These are phyloP conservation scores for Abramis brama DNA, from an alignment of 2,113 vertebrate species.

Conservation along the genomic window DNA sequence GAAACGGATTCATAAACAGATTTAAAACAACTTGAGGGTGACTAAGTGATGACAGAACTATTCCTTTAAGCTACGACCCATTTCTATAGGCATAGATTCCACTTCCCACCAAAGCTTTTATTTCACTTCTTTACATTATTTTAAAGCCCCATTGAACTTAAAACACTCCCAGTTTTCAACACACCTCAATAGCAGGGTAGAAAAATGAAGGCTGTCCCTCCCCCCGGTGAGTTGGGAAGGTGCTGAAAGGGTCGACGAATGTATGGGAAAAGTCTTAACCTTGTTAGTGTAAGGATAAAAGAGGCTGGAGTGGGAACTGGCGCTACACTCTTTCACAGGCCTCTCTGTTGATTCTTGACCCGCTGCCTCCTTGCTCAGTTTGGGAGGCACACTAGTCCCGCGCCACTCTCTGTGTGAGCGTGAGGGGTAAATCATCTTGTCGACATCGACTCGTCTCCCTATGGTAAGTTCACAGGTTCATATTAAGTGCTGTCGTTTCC, in stretches of 20 bases:
- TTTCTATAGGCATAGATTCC: neutral
- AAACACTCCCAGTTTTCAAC: conserved; percentile 40
- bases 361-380: conserved; percentile 17
- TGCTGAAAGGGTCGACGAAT: conserved; percentile 33
- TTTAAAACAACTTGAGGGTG: neutral
- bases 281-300: conserved; percentile 41
- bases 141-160: neutral
- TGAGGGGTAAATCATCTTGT: conserved; percentile 54
- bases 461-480: conserved; percentile 48
- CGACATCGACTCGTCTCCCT: conserved; percentile 33
- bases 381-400: conserved; percentile 23
- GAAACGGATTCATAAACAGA: neutral
- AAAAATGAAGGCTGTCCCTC: conserved; percentile 28
- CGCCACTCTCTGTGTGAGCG: conserved; percentile 22
- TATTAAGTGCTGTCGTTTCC: conserved; percentile 27
- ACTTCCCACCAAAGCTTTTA: neutral
- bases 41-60: neutral
- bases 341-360: conserved; percentile 48
- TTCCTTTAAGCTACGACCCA: neutral
- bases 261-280: conserved; percentile 43
- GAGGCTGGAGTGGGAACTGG: conserved; percentile 19
- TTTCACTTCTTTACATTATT: neutral
- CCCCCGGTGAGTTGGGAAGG: conserved; percentile 16
- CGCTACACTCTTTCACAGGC: conserved; percentile 21
- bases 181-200: conserved; percentile 26